Evolutionary conservation across 2,888 invertebrate species (phyloP).

Genomic region (Thymelicus lineola): DNA sequence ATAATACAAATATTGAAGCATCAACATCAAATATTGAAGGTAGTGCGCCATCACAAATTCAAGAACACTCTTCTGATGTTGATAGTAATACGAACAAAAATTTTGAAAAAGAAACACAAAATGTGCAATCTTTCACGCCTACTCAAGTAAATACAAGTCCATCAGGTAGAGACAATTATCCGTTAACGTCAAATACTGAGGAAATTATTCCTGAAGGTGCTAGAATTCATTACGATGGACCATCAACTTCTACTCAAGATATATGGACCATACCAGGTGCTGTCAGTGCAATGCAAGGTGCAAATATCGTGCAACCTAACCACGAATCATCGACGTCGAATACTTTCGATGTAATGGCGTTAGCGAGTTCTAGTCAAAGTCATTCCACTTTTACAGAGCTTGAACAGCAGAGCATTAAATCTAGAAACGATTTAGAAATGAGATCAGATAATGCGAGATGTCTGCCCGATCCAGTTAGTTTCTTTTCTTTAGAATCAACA

Average conservation of each 20-base stretch:
- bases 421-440: slow-evolving; percentile 15
- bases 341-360: neutral
- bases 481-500: slow-evolving; percentile 53
- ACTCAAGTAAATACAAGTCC: neutral
- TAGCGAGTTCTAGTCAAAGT: neutral
- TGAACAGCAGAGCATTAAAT: slow-evolving; percentile 22
- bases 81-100: neutral
- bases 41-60: neutral
- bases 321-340: neutral
- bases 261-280: neutral
- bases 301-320: neutral
- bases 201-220: neutral
- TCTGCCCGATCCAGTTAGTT: slow-evolving; percentile 64
- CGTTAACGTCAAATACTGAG: neutral
- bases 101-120: neutral
- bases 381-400: neutral
- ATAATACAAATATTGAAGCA: neutral
- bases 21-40: neutral
- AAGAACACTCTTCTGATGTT: neutral
- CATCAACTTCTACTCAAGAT: neutral
- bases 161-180: neutral
- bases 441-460: slow-evolving; percentile 38
- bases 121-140: neutral
- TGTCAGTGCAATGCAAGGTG: neutral
- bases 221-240: neutral